A percentile compares a stretch with the other conserved stretches of the same genome.
Conservation (phyloP, 2,888 invertebrate species). For the Lasius platythorax region DNA sequence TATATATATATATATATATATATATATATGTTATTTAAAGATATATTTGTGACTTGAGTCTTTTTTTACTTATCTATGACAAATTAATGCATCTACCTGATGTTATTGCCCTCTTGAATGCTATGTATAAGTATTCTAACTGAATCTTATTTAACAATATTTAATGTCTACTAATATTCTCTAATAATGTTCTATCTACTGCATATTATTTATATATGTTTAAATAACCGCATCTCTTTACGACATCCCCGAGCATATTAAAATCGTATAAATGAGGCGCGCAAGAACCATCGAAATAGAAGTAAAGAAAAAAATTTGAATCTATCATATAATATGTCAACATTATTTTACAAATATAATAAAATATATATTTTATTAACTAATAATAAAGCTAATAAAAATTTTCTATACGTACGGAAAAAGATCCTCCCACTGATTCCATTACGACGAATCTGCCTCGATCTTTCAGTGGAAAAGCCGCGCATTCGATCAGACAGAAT, state of each 20-base stretch:
- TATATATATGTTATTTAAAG: neutral
- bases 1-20: neutral
- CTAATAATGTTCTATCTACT: neutral
- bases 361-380: neutral
- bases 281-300: neutral
- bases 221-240: neutral
- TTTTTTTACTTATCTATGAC: neutral
- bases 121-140: neutral
- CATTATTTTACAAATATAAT: neutral
- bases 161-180: neutral
- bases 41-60: neutral
- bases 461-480: conserved; percentile 63
- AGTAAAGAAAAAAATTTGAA: neutral
- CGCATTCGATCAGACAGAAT: conserved; percentile 61
- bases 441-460: neutral
- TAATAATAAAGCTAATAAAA: neutral
- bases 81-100: neutral
- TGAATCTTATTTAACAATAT: neutral
- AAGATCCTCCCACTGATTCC: neutral
- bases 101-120: neutral
- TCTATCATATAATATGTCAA: neutral
- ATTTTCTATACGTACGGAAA: neutral
- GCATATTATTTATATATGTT: neutral
- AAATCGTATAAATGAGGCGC: neutral
- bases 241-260: neutral